A percentile compares a stretch with the other conserved stretches of the same genome.
phyloP scores from a whole-genome alignment of 2,113 vertebrate genomes.

The Silurus glanis region DNA sequence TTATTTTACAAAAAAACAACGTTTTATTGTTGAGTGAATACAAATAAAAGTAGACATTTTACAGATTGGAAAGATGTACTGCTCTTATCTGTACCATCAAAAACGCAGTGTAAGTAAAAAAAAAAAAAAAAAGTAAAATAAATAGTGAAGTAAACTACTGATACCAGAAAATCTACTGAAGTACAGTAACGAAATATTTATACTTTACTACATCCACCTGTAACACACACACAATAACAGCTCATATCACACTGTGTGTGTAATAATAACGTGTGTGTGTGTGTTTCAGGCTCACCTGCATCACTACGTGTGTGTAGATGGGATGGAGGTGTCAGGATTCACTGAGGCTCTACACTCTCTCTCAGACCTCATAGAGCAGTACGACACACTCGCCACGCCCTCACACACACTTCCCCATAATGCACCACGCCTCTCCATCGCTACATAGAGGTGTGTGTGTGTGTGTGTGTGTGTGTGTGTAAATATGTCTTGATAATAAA shows the following conservation, averaged over 20 bases:
- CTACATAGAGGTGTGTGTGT: slow-evolving; percentile 60
- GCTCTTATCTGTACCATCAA: no score
- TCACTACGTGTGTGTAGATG: slow-evolving; percentile 88
- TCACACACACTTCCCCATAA: slow-evolving; percentile 64
- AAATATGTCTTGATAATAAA: neutral
- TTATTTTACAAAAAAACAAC: no score
- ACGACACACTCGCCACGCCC: slow-evolving; percentile 79
- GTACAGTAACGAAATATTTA: no score
- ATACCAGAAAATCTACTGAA: no score
- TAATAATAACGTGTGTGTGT: neutral
- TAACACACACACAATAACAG: neutral
- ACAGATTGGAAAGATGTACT: no score
- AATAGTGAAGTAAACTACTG: no score
- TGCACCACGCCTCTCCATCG: slow-evolving; percentile 78
- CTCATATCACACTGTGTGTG: neutral
- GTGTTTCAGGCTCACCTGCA: slow-evolving; percentile 88
- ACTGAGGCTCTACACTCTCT: slow-evolving; percentile 82
- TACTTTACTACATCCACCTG: no score
- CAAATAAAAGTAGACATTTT: no score
- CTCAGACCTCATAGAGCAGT: slow-evolving; percentile 85
- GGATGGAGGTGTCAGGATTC: slow-evolving; percentile 88
- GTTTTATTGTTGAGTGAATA: no score
- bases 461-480: neutral
- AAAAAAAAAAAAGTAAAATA: no score
- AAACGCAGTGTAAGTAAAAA: no score